Percentiles rank a stretch among this genome's conserved stretches.
Conservation (phyloP, 2,888 invertebrate genomes). For the Scrobipalpa costella region DNA sequence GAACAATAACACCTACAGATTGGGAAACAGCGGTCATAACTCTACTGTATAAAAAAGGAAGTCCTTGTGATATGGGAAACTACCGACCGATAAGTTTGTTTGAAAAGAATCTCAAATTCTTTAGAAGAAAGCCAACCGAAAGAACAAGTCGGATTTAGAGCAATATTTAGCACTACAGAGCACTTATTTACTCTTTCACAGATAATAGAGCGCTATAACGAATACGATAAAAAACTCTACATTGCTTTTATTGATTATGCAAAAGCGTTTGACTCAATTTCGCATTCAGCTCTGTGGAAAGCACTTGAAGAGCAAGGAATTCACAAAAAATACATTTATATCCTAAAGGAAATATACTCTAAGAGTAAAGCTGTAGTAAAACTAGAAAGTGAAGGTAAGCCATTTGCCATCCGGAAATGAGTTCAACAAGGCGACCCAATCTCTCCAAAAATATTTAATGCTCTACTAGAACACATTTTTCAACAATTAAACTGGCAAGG, state of each 20-base stretch:
- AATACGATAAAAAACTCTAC: conserved; percentile 23
- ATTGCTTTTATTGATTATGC: conserved; percentile 30
- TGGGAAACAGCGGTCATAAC: conserved; percentile 27
- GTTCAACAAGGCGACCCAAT: conserved; percentile 30
- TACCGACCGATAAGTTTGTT: conserved; percentile 15
- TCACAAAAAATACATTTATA: conserved; percentile 22
- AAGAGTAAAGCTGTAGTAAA: conserved; percentile 24
- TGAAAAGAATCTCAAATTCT: neutral
- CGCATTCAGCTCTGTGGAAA: conserved; percentile 30
- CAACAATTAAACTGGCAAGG: conserved; percentile 29
- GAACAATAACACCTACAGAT: neutral
- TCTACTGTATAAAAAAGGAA: conserved; percentile 15
- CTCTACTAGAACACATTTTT: conserved; percentile 28
- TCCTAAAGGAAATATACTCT: conserved; percentile 25
- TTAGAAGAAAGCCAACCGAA: conserved; percentile 18
- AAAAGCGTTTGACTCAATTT: conserved; percentile 30
- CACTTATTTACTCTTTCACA: conserved; percentile 17
- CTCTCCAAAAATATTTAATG: conserved; percentile 29
- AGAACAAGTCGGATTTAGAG: conserved; percentile 15
- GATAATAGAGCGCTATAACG: conserved; percentile 24
- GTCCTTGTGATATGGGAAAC: neutral
- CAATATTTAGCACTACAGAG: conserved; percentile 25
- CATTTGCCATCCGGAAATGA: conserved; percentile 26
- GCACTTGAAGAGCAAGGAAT: conserved; percentile 31
- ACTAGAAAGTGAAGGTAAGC: conserved; percentile 24